Percentiles rank a stretch among this genome's conserved stretches.
These are phyloP conservation scores for Aleiodes alternator DNA, from an alignment of 2,888 invertebrate species.

Conservation along the genomic window DNA sequence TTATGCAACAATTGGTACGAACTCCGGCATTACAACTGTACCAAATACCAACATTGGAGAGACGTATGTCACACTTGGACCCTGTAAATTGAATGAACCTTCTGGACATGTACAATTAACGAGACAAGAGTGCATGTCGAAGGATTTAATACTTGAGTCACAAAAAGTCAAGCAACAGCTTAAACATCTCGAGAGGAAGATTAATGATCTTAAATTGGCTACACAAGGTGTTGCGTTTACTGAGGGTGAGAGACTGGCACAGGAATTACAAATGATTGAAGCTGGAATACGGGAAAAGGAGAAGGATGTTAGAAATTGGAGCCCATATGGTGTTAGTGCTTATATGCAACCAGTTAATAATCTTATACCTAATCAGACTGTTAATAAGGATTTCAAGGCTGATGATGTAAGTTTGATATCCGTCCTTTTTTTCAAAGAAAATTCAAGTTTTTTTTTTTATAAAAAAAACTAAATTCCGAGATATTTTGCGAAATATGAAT, in stretches of 20 bases:
- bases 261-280: conserved; percentile 80
- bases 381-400: conserved; percentile 69
- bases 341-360: conserved; percentile 69
- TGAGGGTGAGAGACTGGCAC: conserved; percentile 79
- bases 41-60: conserved; percentile 73
- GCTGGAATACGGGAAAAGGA: conserved; percentile 81
- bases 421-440: too few relatives aligned
- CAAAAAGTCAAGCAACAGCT: conserved; percentile 80
- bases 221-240: conserved; percentile 77
- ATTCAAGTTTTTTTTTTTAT: too few relatives aligned
- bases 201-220: conserved; percentile 79
- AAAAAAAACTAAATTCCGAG: too few relatives aligned
- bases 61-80: conserved; percentile 76
- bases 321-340: conserved; percentile 69
- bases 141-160: conserved; percentile 78
- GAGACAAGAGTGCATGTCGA: conserved; percentile 71
- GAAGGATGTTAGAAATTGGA: conserved; percentile 77
- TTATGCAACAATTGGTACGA: conserved; percentile 66
- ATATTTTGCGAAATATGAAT: too few relatives aligned
- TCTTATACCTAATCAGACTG: conserved; percentile 64
- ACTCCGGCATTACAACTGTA: conserved; percentile 67
- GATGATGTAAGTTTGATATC: conserved; percentile 68
- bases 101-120: conserved; percentile 68
- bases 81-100: conserved; percentile 71
- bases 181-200: conserved; percentile 79